Conservation (phyloP, 2,113 vertebrate genomes). For the Alectura lathami region DNA sequence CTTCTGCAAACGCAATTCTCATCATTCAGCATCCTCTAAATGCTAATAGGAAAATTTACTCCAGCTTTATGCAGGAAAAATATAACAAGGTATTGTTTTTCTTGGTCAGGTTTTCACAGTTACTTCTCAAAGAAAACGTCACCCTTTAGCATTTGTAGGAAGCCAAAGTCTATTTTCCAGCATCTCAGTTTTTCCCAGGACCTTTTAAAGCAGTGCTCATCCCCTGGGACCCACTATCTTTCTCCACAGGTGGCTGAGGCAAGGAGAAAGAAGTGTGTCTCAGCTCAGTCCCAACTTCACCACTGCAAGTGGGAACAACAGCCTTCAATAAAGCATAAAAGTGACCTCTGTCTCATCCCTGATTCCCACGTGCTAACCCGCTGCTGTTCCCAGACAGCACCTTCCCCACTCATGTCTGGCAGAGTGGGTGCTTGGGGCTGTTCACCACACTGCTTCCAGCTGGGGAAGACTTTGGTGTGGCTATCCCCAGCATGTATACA, state of each 20-base stretch:
- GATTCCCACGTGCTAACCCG: background rate
- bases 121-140: background rate
- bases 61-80: background rate
- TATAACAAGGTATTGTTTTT: background rate
- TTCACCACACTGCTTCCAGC: rapidly evolving
- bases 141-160: background rate
- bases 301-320: background rate
- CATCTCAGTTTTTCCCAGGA: background rate
- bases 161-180: background rate
- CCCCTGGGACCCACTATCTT: background rate
- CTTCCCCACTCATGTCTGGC: rapidly evolving
- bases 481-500: rapidly evolving
- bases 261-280: background rate
- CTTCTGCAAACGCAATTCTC: background rate
- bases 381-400: background rate
- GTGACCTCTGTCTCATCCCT: background rate
- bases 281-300: background rate
- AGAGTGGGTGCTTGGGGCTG: rapidly evolving
- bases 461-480: background rate
- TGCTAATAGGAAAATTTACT: background rate
- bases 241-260: background rate
- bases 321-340: background rate
- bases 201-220: background rate
- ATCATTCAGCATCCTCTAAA: background rate
- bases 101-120: background rate